A percentile compares a stretch with the other conserved stretches of the same genome.
Evolutionary conservation across 2,797 vertebrate genomes (phyloP).

Genomic region (Anguilla marmorata): DNA sequence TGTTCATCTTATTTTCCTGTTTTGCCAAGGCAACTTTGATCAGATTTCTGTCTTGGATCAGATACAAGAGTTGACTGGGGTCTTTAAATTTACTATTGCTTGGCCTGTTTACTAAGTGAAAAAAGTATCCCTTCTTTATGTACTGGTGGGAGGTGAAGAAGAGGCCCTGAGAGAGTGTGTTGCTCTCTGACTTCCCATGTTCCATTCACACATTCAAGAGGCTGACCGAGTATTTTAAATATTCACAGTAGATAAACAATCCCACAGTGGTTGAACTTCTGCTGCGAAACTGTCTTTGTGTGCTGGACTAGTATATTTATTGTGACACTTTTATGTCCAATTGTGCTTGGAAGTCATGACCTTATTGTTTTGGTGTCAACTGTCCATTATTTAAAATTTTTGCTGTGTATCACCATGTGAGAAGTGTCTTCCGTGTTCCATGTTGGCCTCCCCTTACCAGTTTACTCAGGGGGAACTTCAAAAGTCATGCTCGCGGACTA

Average conservation of each 20-base stretch:
- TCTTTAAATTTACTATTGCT: conserved; percentile 12
- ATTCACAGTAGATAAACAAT: neutral
- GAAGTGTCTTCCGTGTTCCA: neutral
- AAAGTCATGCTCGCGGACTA: conserved; percentile 76
- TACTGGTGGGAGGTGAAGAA: neutral
- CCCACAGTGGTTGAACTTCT: neutral
- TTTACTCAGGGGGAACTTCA: conserved; percentile 78
- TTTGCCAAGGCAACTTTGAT: neutral
- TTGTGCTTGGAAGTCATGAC: neutral
- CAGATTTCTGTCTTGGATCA: neutral
- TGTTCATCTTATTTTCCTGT: conserved; percentile 1
- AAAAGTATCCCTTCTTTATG: neutral
- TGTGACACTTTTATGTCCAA: neutral
- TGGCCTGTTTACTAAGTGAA: neutral
- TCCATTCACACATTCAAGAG: conserved; percentile 3
- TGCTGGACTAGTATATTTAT: neutral
- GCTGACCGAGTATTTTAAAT: neutral
- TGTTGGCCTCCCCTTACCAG: conserved; percentile 53
- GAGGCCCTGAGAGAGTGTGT: neutral
- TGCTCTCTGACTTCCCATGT: neutral
- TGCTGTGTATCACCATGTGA: neutral
- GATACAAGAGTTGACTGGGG: conserved; percentile 20
- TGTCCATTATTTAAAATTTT: neutral
- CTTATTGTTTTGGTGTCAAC: neutral
- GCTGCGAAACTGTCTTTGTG: neutral